Conservation (phyloP, 2,888 invertebrate genomes). For the Patella ulyssiponensis region DNA sequence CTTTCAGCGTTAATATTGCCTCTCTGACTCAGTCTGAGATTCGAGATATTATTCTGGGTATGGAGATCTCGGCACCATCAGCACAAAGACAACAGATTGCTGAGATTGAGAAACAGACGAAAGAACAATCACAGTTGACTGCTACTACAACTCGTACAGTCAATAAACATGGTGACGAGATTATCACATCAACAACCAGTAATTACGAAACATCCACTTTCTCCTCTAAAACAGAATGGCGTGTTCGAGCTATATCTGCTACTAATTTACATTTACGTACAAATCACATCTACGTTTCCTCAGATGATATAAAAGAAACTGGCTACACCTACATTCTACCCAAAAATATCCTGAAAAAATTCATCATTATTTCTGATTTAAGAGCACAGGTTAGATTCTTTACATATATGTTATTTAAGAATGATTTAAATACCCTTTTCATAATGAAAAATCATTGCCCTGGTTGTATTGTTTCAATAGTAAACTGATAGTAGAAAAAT, state of each 20-base stretch:
- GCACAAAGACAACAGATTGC: constrained; percentile 99
- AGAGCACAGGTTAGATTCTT: constrained; percentile 83
- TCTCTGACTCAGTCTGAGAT: constrained; percentile 99
- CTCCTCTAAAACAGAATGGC: constrained; percentile 99
- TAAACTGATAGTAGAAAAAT: no score
- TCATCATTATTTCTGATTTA: constrained; percentile 98
- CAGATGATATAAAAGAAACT: constrained; percentile 99
- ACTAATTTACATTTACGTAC: constrained; percentile 97
- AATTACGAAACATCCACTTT: constrained; percentile 98
- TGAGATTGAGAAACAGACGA: constrained; percentile 99
- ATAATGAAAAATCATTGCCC: no score
- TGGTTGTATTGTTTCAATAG: no score
- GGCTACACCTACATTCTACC: constrained; percentile 89
- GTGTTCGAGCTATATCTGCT: constrained; percentile 95
- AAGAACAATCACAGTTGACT: constrained; percentile 95
- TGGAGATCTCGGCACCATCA: constrained; percentile 99
- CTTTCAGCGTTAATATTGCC: constrained; percentile 91
- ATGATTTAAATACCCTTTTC: no score
- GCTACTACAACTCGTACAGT: constrained; percentile 99
- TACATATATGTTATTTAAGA: background rate
- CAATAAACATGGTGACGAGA: constrained; percentile 99
- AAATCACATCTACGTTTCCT: constrained; percentile 99
- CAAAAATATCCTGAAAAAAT: constrained; percentile 98
- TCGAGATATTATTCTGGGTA: constrained; percentile 98
- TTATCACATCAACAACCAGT: constrained; percentile 98